Evolutionary conservation across 2,113 vertebrate genomes (phyloP).

Genomic region (Microcebus ravelobensis): DNA sequence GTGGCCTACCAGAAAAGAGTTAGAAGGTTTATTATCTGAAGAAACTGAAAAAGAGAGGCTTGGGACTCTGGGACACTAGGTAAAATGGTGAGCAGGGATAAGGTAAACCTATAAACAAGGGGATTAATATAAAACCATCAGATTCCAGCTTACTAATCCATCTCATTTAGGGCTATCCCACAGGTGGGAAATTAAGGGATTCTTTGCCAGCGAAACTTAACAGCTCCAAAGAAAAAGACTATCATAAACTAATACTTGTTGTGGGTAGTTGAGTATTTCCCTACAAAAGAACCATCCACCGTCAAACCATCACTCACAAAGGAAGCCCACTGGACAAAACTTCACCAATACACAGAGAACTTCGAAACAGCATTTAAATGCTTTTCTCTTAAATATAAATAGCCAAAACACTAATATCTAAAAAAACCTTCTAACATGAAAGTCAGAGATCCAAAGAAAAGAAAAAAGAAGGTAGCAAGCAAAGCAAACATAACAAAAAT

Average conservation of each 20-base stretch:
- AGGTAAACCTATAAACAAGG: neutral
- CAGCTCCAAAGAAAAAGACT: neutral
- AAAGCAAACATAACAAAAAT: neutral
- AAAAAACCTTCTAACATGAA: neutral
- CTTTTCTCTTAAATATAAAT: slow-evolving; percentile 18
- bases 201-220: slow-evolving; percentile 36
- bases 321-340: neutral
- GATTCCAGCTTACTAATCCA: neutral
- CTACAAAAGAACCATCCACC: neutral
- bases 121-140: neutral
- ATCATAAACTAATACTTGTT: neutral
- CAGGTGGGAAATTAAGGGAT: neutral
- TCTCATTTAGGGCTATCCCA: neutral
- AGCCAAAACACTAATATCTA: neutral
- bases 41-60: neutral
- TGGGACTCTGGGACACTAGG: neutral
- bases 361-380: neutral
- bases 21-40: neutral
- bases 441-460: neutral
- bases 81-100: neutral
- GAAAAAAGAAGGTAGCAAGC: neutral
- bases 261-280: neutral
- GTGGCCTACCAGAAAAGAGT: neutral
- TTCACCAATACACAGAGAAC: neutral
- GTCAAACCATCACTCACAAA: neutral